Evolutionary conservation across 2,888 invertebrate species (phyloP).

Genomic region (Stenolophus ochropezus): DNA sequence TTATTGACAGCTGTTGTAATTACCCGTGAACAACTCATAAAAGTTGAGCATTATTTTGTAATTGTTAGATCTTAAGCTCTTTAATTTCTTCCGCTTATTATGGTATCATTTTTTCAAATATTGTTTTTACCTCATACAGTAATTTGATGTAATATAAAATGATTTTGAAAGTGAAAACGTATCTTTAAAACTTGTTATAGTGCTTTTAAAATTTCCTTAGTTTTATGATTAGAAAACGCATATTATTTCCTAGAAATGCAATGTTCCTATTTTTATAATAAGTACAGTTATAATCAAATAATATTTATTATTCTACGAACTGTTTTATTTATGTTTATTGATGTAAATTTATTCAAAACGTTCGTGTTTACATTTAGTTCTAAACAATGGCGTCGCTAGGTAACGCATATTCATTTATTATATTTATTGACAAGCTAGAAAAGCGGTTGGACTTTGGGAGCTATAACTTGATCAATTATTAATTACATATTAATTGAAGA

Average conservation of each 20-base stretch:
- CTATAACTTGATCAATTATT: constrained; percentile 16
- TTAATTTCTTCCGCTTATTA: no score
- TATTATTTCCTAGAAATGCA: neutral
- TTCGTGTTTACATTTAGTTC: constrained; percentile 26
- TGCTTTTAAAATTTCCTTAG: no score
- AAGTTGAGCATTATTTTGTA: no score
- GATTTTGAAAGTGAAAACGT: no score
- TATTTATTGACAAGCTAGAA: neutral
- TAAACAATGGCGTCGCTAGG: neutral
- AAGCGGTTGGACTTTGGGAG: neutral
- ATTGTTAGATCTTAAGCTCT: no score
- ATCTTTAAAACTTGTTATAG: no score
- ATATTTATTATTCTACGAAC: constrained; percentile 43
- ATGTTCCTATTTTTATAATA: constrained; percentile 12
- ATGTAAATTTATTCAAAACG: constrained; percentile 48
- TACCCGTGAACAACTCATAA: no score
- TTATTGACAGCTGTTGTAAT: no score
- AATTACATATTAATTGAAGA: constrained; percentile 28
- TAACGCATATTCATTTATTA: neutral
- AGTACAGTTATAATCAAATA: constrained; percentile 23
- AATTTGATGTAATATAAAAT: no score
- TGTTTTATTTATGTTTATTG: constrained; percentile 37
- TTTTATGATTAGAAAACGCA: neutral
- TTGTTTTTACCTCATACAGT: no score
- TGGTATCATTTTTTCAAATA: no score